Evolutionary conservation across 2,888 invertebrate genomes (phyloP), one percentile per base, ranked within the genome.

Genomic region (Eristalis intricaria): DNA sequence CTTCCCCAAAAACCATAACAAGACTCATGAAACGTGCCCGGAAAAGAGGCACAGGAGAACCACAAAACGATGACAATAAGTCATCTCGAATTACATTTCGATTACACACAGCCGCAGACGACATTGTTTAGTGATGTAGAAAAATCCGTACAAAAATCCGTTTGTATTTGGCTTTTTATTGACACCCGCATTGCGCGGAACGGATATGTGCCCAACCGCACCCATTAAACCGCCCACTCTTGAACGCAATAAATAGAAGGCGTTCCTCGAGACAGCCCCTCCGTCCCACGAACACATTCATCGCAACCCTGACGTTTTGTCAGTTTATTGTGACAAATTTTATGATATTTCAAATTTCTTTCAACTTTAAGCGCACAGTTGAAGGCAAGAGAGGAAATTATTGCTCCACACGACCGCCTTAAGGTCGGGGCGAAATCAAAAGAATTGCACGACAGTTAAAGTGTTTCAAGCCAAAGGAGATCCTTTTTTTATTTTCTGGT

Each of bases 371-470:
- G 40, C 65, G 75, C 65, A 35, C 10, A 35, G 35, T 11, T 11
- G 35, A 35, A 11, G 56, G 68, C 60, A 74, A 79, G 58, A 76
- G 60, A 40, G 63, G 60, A 80, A 80, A 80, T 80, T 84, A 64
- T 80, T 80, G 68, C 84, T 75, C 50, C 38, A 63, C 71, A 68
- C 64, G 35, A 68, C 56, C 40, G 60, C 80, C 84, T 80, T 19
- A 58, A 66, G 84, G 76, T 71, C 68, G 50, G 19, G 19, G 26
- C 63, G 71, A 80, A 76, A 76, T 80, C 84, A 76, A 85, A 77
- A 73, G 71, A 80, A 76, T 76, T 71, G 66, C 71, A 75, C 65
- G 70, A 73, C 76, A 76, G 68, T 80, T 63, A 84, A 76, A 80
- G 76, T 76, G 79, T 80, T 84, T 76, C 75, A 70, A 79, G 75